Percentiles rank a stretch among this genome's conserved stretches.
These are phyloP conservation scores for Cotesia congregata DNA, from an alignment of 2,888 invertebrate genomes.

Conservation along the genomic window DNA sequence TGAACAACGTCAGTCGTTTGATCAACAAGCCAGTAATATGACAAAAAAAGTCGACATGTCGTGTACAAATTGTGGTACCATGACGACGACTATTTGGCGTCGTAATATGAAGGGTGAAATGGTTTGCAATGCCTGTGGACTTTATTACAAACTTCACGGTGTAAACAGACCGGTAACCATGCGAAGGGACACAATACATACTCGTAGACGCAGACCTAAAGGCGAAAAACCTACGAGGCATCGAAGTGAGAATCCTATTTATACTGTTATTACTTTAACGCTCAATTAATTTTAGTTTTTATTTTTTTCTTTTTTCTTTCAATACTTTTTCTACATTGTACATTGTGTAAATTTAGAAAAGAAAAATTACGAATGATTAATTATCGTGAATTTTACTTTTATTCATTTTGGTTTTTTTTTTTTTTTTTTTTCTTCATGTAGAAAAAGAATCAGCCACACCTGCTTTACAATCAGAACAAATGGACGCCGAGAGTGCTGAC, in stretches of 20 bases:
- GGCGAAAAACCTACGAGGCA: constrained; percentile 73
- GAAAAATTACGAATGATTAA: constrained; percentile 9
- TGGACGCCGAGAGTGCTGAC: constrained; percentile 75
- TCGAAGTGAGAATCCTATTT: constrained; percentile 59
- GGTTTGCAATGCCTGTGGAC: constrained; percentile 98
- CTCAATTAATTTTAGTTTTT: neutral
- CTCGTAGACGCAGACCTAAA: constrained; percentile 88
- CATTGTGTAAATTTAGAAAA: constrained; percentile 35
- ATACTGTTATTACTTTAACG: neutral
- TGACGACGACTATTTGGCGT: constrained; percentile 97
- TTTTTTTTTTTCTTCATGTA: constrained; percentile 41
- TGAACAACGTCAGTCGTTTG: constrained; percentile 61
- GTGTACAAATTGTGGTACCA: constrained; percentile 98
- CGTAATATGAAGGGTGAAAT: constrained; percentile 97
- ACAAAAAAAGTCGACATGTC: constrained; percentile 80
- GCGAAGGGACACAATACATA: constrained; percentile 97
- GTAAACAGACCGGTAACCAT: constrained; percentile 94
- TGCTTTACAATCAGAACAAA: constrained; percentile 59
- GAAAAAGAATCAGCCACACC: constrained; percentile 60
- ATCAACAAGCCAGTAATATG: constrained; percentile 61
- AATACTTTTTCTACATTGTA: constrained; percentile 25
- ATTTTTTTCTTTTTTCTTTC: neutral
- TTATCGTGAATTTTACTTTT: constrained; percentile 5
- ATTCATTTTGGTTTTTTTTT: constrained; percentile 10
- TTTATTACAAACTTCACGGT: constrained; percentile 97